These are phyloP conservation scores for Phylloscopus collybita DNA, from an alignment of 2,797 vertebrate species.

Conservation along the genomic window DNA sequence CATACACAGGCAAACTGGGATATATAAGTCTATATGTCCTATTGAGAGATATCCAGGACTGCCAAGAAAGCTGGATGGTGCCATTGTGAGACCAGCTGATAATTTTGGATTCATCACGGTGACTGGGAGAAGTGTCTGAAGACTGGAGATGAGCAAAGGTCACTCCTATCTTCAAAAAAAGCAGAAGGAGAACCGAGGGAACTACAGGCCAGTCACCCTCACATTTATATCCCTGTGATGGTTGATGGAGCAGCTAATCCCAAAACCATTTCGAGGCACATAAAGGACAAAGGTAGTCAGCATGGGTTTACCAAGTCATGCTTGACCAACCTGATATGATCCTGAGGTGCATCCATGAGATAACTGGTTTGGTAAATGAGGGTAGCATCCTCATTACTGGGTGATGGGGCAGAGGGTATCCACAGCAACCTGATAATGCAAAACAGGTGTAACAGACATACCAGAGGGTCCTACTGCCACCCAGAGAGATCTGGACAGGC, in stretches of 20 bases:
- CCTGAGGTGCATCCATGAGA: neutral
- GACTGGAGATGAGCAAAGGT: neutral
- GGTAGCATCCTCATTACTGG: neutral
- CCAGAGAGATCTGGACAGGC: neutral
- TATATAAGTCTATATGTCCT: neutral
- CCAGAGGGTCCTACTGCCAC: neutral
- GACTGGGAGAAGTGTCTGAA: neutral
- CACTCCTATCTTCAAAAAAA: neutral
- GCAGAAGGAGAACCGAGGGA: neutral
- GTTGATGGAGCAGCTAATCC: neutral
- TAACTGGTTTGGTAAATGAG: neutral
- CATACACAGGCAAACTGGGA: no score
- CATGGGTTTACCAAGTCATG: neutral
- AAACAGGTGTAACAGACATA: neutral
- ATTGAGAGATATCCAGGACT: neutral
- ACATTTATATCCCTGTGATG: neutral
- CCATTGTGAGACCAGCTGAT: neutral
- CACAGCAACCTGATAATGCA: neutral
- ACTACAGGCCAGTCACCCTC: neutral
- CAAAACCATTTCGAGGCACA: neutral
- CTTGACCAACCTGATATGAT: neutral
- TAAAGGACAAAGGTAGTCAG: neutral
- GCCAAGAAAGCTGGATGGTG: neutral
- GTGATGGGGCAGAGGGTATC: neutral
- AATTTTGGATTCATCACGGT: neutral